These are phyloP conservation scores for Diuraphis noxia DNA, from an alignment of 1,140 invertebrate species.

Conservation along the genomic window DNA sequence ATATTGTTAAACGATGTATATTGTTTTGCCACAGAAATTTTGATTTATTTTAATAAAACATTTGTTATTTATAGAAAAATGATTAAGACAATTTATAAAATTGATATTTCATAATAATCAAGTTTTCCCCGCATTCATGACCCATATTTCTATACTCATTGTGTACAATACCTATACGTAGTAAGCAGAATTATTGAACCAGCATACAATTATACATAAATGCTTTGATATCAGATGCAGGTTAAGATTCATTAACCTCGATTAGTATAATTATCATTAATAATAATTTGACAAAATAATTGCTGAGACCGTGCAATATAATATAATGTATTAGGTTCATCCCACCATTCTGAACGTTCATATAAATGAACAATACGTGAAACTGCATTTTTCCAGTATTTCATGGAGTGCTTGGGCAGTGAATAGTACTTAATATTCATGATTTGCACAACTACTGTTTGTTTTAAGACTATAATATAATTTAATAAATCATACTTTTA, in stretches of 20 bases:
- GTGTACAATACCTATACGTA: too few species aligned
- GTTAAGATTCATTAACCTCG: background rate
- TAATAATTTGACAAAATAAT: background rate
- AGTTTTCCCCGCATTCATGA: too few species aligned
- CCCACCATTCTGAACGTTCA: background rate
- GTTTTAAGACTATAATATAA: background rate
- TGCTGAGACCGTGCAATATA: background rate
- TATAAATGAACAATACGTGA: background rate
- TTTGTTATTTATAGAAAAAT: background rate
- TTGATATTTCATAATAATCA: too few species aligned
- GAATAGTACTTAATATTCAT: background rate
- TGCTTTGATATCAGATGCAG: background rate
- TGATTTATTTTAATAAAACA: background rate
- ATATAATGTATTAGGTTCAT: background rate
- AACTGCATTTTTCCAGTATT: background rate
- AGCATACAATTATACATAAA: background rate
- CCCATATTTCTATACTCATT: too few species aligned
- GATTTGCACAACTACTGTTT: background rate
- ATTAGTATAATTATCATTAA: background rate
- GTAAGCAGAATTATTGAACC: background rate
- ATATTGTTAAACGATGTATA: background rate
- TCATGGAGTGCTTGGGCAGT: background rate
- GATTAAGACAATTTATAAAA: background rate
- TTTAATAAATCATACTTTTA: background rate
- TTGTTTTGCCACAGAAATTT: background rate